Conservation (phyloP, 1,140 invertebrate genomes). For the Sycophaga agraensis region DNA sequence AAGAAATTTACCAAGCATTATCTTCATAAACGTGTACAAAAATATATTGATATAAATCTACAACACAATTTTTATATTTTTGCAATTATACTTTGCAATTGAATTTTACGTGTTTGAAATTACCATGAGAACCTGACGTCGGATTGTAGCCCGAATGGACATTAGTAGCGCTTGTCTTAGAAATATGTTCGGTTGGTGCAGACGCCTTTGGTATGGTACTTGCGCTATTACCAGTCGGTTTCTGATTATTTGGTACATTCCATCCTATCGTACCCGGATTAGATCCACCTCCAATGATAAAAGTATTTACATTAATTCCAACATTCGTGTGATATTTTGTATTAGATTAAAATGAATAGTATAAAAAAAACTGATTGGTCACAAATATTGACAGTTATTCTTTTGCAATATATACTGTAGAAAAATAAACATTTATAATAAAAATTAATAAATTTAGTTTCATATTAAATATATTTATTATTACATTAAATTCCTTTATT, state of each 20-base stretch:
- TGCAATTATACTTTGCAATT: too few relatives aligned
- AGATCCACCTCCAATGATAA: constrained; percentile 33
- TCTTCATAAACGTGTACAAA: too few relatives aligned
- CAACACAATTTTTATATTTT: too few relatives aligned
- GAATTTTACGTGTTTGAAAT: too few relatives aligned
- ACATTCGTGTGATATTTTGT: neutral
- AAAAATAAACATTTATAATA: neutral
- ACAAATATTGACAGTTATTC: neutral
- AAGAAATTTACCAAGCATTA: too few relatives aligned
- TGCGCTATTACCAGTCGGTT: constrained; percentile 5
- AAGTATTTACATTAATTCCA: neutral
- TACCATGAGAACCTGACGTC: too few relatives aligned
- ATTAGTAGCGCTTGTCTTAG: constrained; percentile 48
- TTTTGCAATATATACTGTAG: neutral
- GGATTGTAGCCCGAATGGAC: constrained; percentile 51
- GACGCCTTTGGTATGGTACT: constrained; percentile 40
- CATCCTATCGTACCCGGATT: constrained; percentile 46
- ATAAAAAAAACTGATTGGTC: neutral
- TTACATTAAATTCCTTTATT: too few relatives aligned
- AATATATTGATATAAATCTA: too few relatives aligned
- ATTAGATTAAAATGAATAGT: neutral
- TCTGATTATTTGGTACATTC: constrained; percentile 42
- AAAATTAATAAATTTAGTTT: too few relatives aligned
- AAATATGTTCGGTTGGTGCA: constrained; percentile 43
- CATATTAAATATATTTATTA: too few relatives aligned